Evolutionary conservation across 1,140 invertebrate genomes (phyloP).

Genomic region (Catajapyx aquilonaris): DNA sequence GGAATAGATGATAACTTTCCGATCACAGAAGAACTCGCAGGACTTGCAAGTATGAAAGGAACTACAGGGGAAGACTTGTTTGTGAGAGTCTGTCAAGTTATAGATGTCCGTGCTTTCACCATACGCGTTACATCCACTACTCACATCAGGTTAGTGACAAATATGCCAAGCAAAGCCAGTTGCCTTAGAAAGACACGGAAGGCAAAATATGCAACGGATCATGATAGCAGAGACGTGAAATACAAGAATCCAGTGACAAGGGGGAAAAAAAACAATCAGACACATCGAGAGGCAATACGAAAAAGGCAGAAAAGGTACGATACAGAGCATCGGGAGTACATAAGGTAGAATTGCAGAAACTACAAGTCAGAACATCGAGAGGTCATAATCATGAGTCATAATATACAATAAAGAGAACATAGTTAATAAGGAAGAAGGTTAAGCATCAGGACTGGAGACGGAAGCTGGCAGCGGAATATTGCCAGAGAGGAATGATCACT

Average conservation of each 20-base stretch:
- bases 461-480: too few relatives aligned
- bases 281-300: too few relatives aligned
- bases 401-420: too few relatives aligned
- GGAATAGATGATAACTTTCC: slow-evolving; percentile 15
- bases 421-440: too few relatives aligned
- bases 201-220: slow-evolving; percentile 6
- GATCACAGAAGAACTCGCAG: slow-evolving; percentile 16
- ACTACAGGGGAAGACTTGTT: slow-evolving; percentile 15
- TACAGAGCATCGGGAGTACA: too few relatives aligned
- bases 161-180: slow-evolving; percentile 13
- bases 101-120: slow-evolving; percentile 10
- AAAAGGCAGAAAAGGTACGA: too few relatives aligned
- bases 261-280: too few relatives aligned
- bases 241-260: slow-evolving; percentile 18
- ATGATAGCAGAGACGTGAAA: slow-evolving; percentile 12
- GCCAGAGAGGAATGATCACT: too few relatives aligned
- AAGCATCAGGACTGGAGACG: too few relatives aligned
- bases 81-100: slow-evolving; percentile 10
- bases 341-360: too few relatives aligned
- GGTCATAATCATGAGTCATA: too few relatives aligned
- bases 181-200: slow-evolving; percentile 12
- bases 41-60: slow-evolving; percentile 14
- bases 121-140: slow-evolving; percentile 16
- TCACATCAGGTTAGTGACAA: slow-evolving; percentile 15
- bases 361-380: too few relatives aligned